Evolutionary conservation across 2,888 invertebrate genomes (phyloP).

Genomic region (Spisula subtruncata): DNA sequence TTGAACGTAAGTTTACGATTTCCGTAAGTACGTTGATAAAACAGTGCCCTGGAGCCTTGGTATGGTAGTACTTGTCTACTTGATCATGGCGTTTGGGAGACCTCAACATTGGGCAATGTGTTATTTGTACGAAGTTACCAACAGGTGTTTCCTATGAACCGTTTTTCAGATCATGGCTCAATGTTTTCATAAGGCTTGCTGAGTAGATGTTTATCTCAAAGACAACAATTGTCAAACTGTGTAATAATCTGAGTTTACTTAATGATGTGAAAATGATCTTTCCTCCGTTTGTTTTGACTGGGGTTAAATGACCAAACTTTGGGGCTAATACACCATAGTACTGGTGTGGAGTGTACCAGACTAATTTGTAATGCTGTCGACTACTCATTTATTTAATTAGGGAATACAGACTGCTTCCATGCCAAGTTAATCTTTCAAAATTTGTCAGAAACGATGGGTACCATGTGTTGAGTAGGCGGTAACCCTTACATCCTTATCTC

Average conservation of each 20-base stretch:
- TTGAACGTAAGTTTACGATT: too few species aligned
- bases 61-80: not conserved
- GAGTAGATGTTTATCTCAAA: not conserved
- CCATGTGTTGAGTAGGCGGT: conserved; percentile 41
- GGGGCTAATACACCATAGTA: not conserved
- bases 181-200: conserved; percentile 19
- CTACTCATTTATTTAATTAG: conserved; percentile 29
- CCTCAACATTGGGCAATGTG: not conserved
- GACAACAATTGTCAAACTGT: not conserved
- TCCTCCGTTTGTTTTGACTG: conserved; percentile 14
- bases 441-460: conserved; percentile 33
- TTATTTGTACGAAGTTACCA: not conserved
- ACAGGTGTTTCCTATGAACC: conserved; percentile 37
- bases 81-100: not conserved
- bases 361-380: conserved; percentile 18
- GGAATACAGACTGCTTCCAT: conserved; percentile 31
- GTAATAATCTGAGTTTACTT: not conserved
- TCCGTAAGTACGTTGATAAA: too few species aligned
- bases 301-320: conserved; percentile 15
- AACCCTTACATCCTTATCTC: not conserved
- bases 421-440: conserved; percentile 44
- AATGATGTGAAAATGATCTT: not conserved
- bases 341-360: not conserved
- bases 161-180: conserved; percentile 2
- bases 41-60: too few species aligned